These are phyloP conservation scores for Caenorhabditis panamensis DNA, from an alignment of 2,888 invertebrate species.

Conservation along the genomic window DNA sequence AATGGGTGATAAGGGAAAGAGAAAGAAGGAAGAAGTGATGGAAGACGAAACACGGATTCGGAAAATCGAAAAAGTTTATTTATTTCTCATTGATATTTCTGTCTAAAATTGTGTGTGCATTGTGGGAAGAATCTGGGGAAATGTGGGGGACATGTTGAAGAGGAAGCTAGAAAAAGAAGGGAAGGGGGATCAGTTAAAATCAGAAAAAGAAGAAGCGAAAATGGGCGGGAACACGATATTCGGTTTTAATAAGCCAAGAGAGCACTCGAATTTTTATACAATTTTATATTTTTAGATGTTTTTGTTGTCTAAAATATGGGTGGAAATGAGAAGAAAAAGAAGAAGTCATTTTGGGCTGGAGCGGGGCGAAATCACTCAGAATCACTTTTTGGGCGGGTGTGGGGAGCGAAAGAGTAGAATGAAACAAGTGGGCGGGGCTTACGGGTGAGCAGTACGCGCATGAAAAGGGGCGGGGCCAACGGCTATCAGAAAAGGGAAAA, in stretches of 20 bases:
- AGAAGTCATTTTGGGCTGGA: conserved; percentile 3
- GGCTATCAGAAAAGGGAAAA: background rate
- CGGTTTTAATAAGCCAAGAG: conserved; percentile 6
- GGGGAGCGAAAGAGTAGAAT: background rate
- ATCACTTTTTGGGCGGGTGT: conserved; percentile 20
- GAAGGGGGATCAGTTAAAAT: background rate
- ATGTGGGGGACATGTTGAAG: background rate
- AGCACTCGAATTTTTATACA: conserved; percentile 55
- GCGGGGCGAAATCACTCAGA: conserved; percentile 22
- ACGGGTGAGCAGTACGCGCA: background rate
- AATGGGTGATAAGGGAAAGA: background rate
- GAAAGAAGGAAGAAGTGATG: background rate
- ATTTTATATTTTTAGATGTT: conserved; percentile 1
- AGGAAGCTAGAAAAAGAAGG: background rate
- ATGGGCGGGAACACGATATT: background rate
- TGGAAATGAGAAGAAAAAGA: background rate
- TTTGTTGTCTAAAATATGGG: background rate
- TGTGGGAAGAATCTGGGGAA: background rate
- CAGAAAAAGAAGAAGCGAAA: conserved; percentile 10
- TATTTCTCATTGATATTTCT: conserved; percentile 2
- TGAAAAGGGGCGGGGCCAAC: background rate
- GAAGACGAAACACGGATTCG: background rate
- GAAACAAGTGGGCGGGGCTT: background rate
- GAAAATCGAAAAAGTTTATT: background rate
- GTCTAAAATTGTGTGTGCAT: background rate